Base-by-base conservation (phyloP, 2,797 vertebrate species). In the Otus scops region DNA sequence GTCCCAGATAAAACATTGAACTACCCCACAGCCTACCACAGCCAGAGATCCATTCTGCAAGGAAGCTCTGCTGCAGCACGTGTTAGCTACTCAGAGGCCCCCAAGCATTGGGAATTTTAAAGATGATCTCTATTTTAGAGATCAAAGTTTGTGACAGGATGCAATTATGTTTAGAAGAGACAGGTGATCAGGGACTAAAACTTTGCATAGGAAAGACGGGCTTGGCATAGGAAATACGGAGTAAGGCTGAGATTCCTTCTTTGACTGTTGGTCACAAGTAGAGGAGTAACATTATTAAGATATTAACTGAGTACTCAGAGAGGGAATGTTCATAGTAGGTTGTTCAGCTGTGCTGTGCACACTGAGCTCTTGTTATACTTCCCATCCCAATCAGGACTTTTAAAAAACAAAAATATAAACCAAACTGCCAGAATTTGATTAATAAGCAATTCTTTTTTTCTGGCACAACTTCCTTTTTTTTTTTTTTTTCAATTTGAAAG, bases 141-240 rank as follows among this genome's bases (percentile, higher is more conserved):
- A 91, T 75, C 77, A 93, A 79, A 93, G 79, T 89, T 95, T 21
- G 4, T 80, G 90, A 74, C 47, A 74, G 86, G 78, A 41, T 88
- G 85, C 69, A 85, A 60, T 88, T 80, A 73, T 45, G 38, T 69
- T 90, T 87, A 89, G 92, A 89, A 85, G 85, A 91, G 74, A 56
- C 54, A 78, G 79, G 53, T 81, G 83, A 92, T 61, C 77, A 51
- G 59, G 90, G 83, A 82, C 54, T 85, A 57, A 82, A 88, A 84
- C 50, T 86, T 69, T 63, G 63, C 88, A 41, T 48, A 65, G 80
- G 71, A 23, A 91, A 79, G 68, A 65, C 1, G 0, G 50, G 67
- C 13, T 71, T 68, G 83, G 91, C 38, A 56, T 73, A 64, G 41
- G 69, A 75, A 88, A 86, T 60, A 34, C 1, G 38, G 80, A 81